Evolutionary conservation across 2,888 invertebrate genomes (phyloP).

Genomic region (Erebia ligea): DNA sequence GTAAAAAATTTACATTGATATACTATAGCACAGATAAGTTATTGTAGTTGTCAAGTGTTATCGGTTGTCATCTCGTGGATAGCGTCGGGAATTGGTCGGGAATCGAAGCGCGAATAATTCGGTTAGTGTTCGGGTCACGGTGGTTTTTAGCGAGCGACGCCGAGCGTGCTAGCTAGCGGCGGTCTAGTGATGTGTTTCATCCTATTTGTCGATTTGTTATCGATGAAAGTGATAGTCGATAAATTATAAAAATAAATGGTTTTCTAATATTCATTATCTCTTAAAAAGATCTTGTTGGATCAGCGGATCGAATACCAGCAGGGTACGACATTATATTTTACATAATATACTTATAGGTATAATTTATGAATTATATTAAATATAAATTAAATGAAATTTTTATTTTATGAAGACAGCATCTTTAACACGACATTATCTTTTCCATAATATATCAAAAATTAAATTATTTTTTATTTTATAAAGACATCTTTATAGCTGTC

Average conservation of each 20-base stretch:
- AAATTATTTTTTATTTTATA: too few relatives aligned
- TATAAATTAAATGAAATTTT: too few relatives aligned
- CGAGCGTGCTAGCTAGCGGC: slow-evolving; percentile 79
- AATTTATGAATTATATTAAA: too few relatives aligned
- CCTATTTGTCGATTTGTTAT: neutral
- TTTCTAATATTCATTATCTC: neutral
- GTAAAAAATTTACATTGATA: too few relatives aligned
- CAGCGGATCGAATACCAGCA: too few relatives aligned
- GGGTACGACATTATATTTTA: too few relatives aligned
- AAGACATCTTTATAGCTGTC: too few relatives aligned
- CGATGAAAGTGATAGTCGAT: neutral
- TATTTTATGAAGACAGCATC: too few relatives aligned
- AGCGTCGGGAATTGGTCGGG: slow-evolving; percentile 43
- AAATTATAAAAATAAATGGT: neutral
- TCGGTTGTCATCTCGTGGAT: slow-evolving; percentile 42
- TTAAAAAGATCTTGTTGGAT: too few relatives aligned
- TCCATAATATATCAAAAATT: too few relatives aligned
- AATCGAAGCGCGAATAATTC: slow-evolving; percentile 71
- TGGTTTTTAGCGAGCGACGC: slow-evolving; percentile 75
- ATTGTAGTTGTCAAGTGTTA: slow-evolving; percentile 14
- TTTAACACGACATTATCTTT: too few relatives aligned
- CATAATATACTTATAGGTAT: too few relatives aligned
- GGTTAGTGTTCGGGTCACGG: slow-evolving; percentile 76
- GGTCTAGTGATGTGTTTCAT: slow-evolving; percentile 52
- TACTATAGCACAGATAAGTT: slow-evolving; percentile 13